A percentile compares a stretch with the other conserved stretches of the same genome.
Evolutionary conservation across 1,140 invertebrate genomes (phyloP).

Genomic region (Eriosoma lanigerum): DNA sequence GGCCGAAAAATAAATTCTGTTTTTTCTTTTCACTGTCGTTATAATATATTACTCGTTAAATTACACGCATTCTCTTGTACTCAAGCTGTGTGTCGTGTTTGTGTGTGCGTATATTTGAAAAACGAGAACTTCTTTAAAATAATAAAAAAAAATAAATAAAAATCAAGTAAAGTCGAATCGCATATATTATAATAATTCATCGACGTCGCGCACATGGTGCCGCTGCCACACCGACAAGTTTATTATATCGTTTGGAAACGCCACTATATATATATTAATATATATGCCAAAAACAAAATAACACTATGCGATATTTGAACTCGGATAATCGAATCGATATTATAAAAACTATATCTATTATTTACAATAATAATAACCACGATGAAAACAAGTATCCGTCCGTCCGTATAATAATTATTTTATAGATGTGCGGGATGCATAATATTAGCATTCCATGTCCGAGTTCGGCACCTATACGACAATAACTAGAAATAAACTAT

Average conservation of each 20-base stretch:
- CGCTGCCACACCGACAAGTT: constrained; percentile 8
- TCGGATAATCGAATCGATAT: too few species aligned
- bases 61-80: not conserved
- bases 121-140: not conserved
- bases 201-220: not conserved
- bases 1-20: constrained; percentile 12
- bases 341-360: too few species aligned
- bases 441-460: too few species aligned
- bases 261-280: not conserved
- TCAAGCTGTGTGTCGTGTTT: not conserved
- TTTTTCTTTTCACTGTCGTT: too few species aligned
- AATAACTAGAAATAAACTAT: too few species aligned
- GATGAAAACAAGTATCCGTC: too few species aligned
- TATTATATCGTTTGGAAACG: not conserved
- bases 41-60: not conserved
- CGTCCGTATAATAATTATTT: too few species aligned
- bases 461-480: too few species aligned
- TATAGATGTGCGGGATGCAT: too few species aligned
- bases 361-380: too few species aligned
- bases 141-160: not conserved
- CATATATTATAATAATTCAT: not conserved
- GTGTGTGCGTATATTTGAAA: not conserved
- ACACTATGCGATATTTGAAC: too few species aligned
- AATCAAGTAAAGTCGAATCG: constrained; percentile 5
- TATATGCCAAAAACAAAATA: too few species aligned